These are phyloP conservation scores for Centropristis striata DNA, from an alignment of 2,113 vertebrate species.

Conservation along the genomic window DNA sequence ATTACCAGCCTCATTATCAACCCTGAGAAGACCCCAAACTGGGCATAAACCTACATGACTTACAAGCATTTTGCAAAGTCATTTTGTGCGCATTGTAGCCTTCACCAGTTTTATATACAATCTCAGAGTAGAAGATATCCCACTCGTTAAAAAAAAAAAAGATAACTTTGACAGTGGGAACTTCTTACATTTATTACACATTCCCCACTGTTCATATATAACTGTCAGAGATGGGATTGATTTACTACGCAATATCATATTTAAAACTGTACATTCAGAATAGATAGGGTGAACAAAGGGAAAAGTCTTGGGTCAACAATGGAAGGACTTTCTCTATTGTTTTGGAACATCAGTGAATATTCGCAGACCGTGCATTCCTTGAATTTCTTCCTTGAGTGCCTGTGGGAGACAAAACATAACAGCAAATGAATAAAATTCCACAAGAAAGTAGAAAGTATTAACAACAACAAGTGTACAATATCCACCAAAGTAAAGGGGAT, in stretches of 20 bases:
- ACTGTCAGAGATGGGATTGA: constrained; percentile 13
- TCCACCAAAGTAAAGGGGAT: background rate
- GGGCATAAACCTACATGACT: constrained; percentile 9
- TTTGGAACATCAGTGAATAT: constrained; percentile 86
- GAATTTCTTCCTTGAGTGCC: constrained; percentile 88
- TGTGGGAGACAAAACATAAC: constrained; percentile 58
- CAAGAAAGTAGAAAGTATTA: background rate
- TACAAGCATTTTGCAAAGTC: constrained; percentile 10
- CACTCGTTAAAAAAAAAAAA: constrained; percentile 14
- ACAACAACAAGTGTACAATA: background rate
- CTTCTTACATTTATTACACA: constrained; percentile 34
- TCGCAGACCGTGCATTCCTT: constrained; percentile 87
- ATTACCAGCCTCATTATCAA: constrained; percentile 21
- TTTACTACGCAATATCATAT: constrained; percentile 19
- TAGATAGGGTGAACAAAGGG: constrained; percentile 4
- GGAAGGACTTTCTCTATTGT: constrained; percentile 57
- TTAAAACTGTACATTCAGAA: constrained; percentile 41
- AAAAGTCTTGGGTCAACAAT: background rate
- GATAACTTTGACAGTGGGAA: background rate
- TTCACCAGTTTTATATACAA: constrained; percentile 29
- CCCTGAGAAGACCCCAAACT: constrained; percentile 10
- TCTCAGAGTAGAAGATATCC: constrained; percentile 22
- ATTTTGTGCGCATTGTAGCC: constrained; percentile 76
- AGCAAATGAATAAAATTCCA: background rate
- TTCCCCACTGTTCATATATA: constrained; percentile 11